Evolutionary conservation across 2,888 invertebrate genomes (phyloP), one percentile per base, ranked within the genome.

Genomic region (Thysanoteuthis rhombus): DNA sequence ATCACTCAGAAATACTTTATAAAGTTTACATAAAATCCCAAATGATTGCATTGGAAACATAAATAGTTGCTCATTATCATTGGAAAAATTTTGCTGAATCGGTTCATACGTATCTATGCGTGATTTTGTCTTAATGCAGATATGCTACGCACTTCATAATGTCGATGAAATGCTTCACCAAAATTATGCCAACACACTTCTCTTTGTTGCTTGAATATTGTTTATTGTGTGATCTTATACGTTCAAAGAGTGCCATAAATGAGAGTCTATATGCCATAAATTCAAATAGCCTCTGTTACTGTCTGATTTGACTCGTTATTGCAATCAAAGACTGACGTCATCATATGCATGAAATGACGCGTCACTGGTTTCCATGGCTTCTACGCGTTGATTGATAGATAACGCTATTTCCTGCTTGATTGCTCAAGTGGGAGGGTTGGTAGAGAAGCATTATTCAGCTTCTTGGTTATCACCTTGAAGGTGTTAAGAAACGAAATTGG

Each of bases 351-450:
- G n/a, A 75, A 75, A 75, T 75, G 75, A 36, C 75, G 75, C 36
- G n/a, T 75, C 75, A 75, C n/a, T 36, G 75, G 75, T 75, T 36
- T 75, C 75, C 75, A 75, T 75, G 75, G 75, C n/a, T 75, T 75
- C 75, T n/a, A 75, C n/a, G n/a, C 75, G 75, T 75, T 75, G 75
- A 75, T 75, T 75, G 75, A 75, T 75, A 75, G 75, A 75, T 75
- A 75, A 75, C 36, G 75, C 36, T 75, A 36, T 75, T 75, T 75
- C 75, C 75, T 75, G 75, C 75, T 75, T 75, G 75, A 75, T 75
- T 75, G 36, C 75, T n/a, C 75, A 75, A n/a, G 75, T 75, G 75
- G 75, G 10, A 36, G 75, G n/a, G 75, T 75, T 75, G 36, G n/a
- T 75, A 25, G 75, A n/a, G 36, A 36, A n/a, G 75, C 75, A 75